Base-by-base conservation (phyloP, 2,113 vertebrate genomes). In the Coptodon bakossiorum region DNA sequence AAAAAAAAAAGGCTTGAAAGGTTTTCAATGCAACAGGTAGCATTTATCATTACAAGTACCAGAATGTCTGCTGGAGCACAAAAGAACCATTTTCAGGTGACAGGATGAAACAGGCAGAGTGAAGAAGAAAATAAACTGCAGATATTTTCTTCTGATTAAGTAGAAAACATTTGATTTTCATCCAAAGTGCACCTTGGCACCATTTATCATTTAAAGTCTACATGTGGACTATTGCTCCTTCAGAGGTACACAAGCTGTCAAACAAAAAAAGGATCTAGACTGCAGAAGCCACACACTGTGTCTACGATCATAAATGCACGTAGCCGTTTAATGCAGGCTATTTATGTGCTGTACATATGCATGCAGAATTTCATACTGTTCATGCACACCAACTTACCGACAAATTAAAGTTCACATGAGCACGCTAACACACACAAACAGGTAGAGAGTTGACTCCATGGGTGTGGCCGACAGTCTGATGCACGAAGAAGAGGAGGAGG, bases 241-340 rank as follows among this genome's bases (percentile, higher is more conserved):
- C 57, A 88, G 86, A 86, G 63, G 9, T 24, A 63, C 76, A 87
- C 61, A 1, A 0, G 17, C 27, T 1, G 45, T 50, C 48, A 48
- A 31, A 13, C 1, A 9, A 81, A 88, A 19, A 38, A 38, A 68
- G 63, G 29, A 84, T 40, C 48, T 38, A 7, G 12, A 17, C 40
- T 16, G 57, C 34, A 68, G 29, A 85, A 80, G 88, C 78, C 82
- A 89, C 82, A 85, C 80, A 81, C 54, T 89, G 68, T 50, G 61
- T 76, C 52, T 22, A 0, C 17, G 19, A 38, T 38, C 34, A 63
- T 0, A 56, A 53, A 80, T 36, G 53, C 68, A 85, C 2, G 1
- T 17, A 31, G 8, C 66, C 3, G 3, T 52, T 12, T n/a, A 52
- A 78, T 5, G 27, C 16, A 52, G 29, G 17, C 45, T 19, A 78